Base-by-base conservation (phyloP, 2,888 invertebrate genomes). In the Orthonychiurus folsomi region DNA sequence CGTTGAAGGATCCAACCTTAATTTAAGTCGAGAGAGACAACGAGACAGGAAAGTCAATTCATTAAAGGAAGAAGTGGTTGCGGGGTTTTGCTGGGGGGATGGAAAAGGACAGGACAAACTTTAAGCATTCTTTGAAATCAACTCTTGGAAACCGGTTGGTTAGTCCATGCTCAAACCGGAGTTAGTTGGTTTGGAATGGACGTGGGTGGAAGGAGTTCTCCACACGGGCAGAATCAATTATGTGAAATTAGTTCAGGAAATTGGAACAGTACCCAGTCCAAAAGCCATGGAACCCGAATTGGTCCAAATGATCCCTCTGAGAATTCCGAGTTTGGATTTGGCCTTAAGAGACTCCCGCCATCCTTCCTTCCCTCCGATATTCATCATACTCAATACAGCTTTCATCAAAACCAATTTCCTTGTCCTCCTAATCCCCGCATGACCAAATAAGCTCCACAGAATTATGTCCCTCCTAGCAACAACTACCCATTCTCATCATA, bases 231-330 rank as follows among this genome's bases (percentile, higher is more conserved):
- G 15, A 37, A 37, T 5, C 37, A 37, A 37, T 37, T 37, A 37
- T 37, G 37, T 37, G 37, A 37, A 37, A 37, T 37, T 37, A 37
- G 37, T 37, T 37, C 37, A 37, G 37, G 37, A 37, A 37, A 37
- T 37, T 37, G 37, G 37, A 37, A 37, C 37, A 37, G 37, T 37
- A 15, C 15, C 5, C 37, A 37, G 37, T 15, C 37, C 9, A 37
- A 5, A 5, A 15, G 15, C 37, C 37, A n/a, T 37, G 37, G 37
- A 15, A 37, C n/a, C n/a, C 15, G 37, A 37, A 37, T 37, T 37
- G 37, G 15, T 37, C 37, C 37, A 37, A 37, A 37, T 37, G 37
- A 37, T 5, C n/a, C n/a, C n/a, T n/a, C n/a, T n/a, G n/a, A n/a
- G n/a, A n/a, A n/a, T n/a, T n/a, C n/a, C n/a, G n/a, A n/a, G n/a